These are phyloP conservation scores for Melieria omissa DNA, from an alignment of 2,888 invertebrate genomes.

Conservation along the genomic window DNA sequence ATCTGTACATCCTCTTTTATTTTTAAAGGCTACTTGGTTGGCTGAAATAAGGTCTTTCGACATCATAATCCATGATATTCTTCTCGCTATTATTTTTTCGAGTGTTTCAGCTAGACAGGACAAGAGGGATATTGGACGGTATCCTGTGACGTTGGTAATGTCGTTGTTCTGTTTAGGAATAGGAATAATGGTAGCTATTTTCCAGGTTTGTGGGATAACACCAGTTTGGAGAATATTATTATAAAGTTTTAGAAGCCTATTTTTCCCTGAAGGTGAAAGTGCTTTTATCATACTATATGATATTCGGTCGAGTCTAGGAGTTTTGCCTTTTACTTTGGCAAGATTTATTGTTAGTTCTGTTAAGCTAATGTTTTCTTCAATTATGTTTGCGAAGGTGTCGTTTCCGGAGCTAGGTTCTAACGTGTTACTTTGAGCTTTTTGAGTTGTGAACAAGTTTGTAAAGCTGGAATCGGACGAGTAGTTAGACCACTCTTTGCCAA, in stretches of 20 bases:
- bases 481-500: no score
- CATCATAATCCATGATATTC: slow-evolving; percentile 20
- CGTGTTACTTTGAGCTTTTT: no score
- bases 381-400: neutral
- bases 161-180: slow-evolving; percentile 5
- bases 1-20: slow-evolving; percentile 19
- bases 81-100: slow-evolving; percentile 26
- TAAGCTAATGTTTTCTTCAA: neutral
- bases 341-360: neutral
- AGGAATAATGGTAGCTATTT: slow-evolving; percentile 9
- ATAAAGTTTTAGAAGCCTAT: neutral
- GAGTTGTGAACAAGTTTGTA: no score
- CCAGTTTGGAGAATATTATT: slow-evolving; percentile 19
- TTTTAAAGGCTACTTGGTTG: slow-evolving; percentile 24
- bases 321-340: neutral
- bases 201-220: slow-evolving; percentile 5
- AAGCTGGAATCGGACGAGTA: no score
- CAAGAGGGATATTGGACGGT: slow-evolving; percentile 35
- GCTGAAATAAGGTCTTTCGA: slow-evolving; percentile 13
- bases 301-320: slow-evolving; percentile 8
- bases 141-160: slow-evolving; percentile 1
- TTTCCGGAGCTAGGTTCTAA: no score
- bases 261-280: neutral
- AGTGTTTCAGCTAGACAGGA: slow-evolving; percentile 19
- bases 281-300: slow-evolving; percentile 12